Evolutionary conservation across 1,140 invertebrate species (phyloP), one percentile per base, ranked within the genome.

Genomic region (Hypsibius dujardini): DNA sequence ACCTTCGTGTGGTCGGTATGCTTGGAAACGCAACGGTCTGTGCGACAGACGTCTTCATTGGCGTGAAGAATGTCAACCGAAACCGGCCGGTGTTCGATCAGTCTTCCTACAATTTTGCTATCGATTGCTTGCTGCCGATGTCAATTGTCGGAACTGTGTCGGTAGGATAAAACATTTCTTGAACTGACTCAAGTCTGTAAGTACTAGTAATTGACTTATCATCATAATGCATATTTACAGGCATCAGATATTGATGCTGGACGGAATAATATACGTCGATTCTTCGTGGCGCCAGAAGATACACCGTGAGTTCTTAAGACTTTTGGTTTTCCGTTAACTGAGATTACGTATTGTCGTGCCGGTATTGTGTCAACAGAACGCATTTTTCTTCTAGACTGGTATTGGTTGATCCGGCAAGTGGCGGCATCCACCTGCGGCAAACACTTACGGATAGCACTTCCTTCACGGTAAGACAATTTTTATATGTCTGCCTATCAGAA

Each of bases 191-290:
- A 28, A 28, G 28, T 28, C 28, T 28, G 28, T 28, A 28, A 28
- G 28, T 28, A 28, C 28, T 28, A 28, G 28, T 28, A 28, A 28
- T 28, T 28, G 28, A 28, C 28, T 28, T 28, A 28, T 28, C 28
- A 28, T 28, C 28, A 28, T 28, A 28, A 28, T 28, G 3, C 7
- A 42, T 67, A 67, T 67, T n/a, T 12, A 56, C 50, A 67, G 62
- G 62, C 62, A 67, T 67, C 62, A 42, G 62, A 67, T 42, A 15
- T 45, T 15, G 62, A 67, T 42, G 42, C 12, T 67, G 62, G 62
- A 12, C 12, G 62, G 62, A 67, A 67, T 42, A 67, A 67, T 42
- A 67, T 67, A 15, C 12, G 62, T 7, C 12, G 62, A 67, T 67
- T 67, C 42, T 67, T 67, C 42, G 62, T 67, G 7, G 42, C 12